Evolutionary conservation across 2,888 invertebrate genomes (phyloP), one percentile per base, ranked within the genome.

Genomic region (Caenorhabditis doughertyi): DNA sequence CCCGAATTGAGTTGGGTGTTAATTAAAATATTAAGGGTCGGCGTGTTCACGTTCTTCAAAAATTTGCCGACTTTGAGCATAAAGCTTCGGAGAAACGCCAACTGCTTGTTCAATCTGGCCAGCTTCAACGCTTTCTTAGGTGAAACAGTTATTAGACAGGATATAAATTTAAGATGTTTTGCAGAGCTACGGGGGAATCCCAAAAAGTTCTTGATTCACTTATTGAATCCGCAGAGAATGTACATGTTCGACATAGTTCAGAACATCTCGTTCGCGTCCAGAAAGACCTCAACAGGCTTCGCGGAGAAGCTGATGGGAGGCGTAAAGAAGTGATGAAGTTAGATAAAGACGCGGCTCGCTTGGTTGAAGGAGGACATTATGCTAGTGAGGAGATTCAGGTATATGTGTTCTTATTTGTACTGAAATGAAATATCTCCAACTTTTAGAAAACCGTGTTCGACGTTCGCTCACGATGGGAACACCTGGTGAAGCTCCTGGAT

Each of bases 1-100:
- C 8, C 29, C 39, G 13, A 16, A 9, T 39, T 39, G 16, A 2
- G 32, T 32, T 32, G 3, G 11, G 3, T 51, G 7, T 27, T 16
- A 60, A 44, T n/a, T 44, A 8, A 44, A 55, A 68, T 4, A 16
- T 74, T 35, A 23, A 80, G 80, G 68, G 67, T 9, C 80, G 68
- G 2, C 67, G 73, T 13, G 35, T 62, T 8, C 67, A 80, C n/a
- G 80, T 73, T 16, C 73, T 80, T 25, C 80, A 73, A 21, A 73
- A 73, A 18, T 80, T 68, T 35, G 21, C 67, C 1, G 80, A 80
- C 47, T 73, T 80, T 39, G 60, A 72, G 29, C n/a, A 60, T 3
- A 51, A 68, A n/a, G 80, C 73, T 27, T 5, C 29, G 1, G 42
- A 73, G 21, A 80, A 80, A 25, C 51, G 68, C 0, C 53, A 51